Conservation (phyloP, 1,140 invertebrate species). For the Mizuhopecten yessoensis region DNA sequence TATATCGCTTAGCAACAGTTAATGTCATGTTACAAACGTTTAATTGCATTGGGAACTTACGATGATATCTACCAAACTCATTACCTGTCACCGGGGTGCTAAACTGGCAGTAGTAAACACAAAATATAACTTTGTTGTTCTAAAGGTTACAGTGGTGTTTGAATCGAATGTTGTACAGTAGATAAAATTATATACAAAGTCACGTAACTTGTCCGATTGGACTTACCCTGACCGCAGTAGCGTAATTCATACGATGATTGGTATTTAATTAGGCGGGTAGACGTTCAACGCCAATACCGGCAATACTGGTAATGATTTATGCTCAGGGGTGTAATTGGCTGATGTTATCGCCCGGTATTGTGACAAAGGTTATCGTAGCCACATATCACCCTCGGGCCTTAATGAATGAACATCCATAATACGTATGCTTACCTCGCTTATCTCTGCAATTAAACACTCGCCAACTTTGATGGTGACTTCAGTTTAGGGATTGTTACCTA, state of each 20-base stretch:
- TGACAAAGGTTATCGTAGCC: slow-evolving; percentile 23
- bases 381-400: neutral
- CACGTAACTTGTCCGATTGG: neutral
- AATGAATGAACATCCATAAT: neutral
- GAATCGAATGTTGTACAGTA: neutral
- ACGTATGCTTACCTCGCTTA: neutral
- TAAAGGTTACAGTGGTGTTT: neutral
- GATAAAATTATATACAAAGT: neutral
- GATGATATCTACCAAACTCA: neutral
- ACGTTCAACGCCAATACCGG: neutral
- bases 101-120: no score
- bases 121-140: neutral
- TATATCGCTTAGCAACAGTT: neutral
- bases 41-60: neutral
- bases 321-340: neutral
- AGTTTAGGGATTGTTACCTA: neutral
- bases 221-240: neutral
- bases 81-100: neutral
- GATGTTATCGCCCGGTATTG: neutral
- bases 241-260: neutral
- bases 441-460: slow-evolving; percentile 25
- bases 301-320: neutral
- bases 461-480: neutral
- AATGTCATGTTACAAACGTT: neutral
- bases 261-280: neutral